A percentile compares a stretch with the other conserved stretches of the same genome.
Evolutionary conservation across 2,888 invertebrate genomes (phyloP).

Genomic region (Trachelus troglodyta): DNA sequence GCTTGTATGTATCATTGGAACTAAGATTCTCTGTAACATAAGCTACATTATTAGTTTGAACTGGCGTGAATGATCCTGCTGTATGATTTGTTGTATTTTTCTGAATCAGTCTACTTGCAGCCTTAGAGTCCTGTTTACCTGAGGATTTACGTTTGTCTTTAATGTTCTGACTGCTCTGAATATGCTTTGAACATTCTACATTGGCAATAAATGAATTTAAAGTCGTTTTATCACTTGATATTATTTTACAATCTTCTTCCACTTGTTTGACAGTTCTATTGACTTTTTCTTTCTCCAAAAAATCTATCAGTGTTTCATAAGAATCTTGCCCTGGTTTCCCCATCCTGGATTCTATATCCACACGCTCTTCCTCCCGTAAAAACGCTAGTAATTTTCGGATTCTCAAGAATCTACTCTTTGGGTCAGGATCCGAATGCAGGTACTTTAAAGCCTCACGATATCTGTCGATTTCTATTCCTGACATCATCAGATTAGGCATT

Average conservation of each 20-base stretch:
- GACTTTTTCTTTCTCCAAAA: not conserved
- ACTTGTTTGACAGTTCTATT: not conserved
- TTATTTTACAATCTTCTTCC: not conserved
- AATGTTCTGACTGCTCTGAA: not conserved
- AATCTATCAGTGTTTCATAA: not conserved
- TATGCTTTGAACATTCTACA: not conserved
- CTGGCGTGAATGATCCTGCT: conserved; percentile 20
- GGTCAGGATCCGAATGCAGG: conserved; percentile 33
- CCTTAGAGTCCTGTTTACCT: not conserved
- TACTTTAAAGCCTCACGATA: conserved; percentile 46
- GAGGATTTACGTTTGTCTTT: not conserved
- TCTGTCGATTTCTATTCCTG: conserved; percentile 35
- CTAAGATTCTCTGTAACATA: conserved; percentile 19
- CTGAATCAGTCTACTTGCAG: not conserved
- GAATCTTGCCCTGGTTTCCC: not conserved
- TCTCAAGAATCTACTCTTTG: conserved; percentile 24
- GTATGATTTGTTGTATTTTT: not conserved
- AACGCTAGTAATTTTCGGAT: conserved; percentile 30
- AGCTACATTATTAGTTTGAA: conserved; percentile 37
- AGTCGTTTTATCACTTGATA: not conserved
- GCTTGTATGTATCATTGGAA: not conserved
- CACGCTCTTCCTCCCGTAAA: conserved; percentile 20
- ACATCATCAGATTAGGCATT: conserved; percentile 51
- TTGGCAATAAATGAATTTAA: not conserved
- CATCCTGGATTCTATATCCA: conserved; percentile 17